Percentiles rank a stretch among this genome's conserved stretches.
Conservation (phyloP, 2,888 invertebrate genomes). For the Gari tellinella region DNA sequence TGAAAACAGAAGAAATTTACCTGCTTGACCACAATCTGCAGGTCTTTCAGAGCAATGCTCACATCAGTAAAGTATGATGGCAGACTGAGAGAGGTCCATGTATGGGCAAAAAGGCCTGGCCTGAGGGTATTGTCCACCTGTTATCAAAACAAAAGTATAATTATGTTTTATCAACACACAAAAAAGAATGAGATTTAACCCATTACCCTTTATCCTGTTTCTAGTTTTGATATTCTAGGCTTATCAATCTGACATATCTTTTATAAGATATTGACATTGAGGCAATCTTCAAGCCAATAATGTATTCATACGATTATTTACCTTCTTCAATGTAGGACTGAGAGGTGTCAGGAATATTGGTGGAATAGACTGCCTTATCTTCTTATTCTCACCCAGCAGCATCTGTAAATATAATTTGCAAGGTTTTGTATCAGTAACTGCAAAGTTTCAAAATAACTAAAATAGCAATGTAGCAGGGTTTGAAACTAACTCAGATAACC, state of each 20-base stretch:
- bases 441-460: too few species aligned
- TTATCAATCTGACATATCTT: too few species aligned
- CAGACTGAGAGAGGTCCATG: constrained; percentile 93
- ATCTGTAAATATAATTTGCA: constrained; percentile 65
- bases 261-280: too few species aligned
- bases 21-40: constrained; percentile 85
- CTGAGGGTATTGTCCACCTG: constrained; percentile 88
- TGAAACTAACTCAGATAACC: too few species aligned
- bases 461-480: too few species aligned
- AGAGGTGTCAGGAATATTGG: constrained; percentile 89
- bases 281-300: too few species aligned
- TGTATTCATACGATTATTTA: too few species aligned
- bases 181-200: too few species aligned
- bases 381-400: constrained; percentile 73
- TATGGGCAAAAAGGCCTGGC: constrained; percentile 91
- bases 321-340: constrained; percentile 88
- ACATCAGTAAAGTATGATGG: constrained; percentile 88
- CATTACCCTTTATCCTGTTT: too few species aligned
- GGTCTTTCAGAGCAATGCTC: constrained; percentile 87
- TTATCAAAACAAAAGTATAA: background rate
- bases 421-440: too few species aligned
- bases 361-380: constrained; percentile 86
- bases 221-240: too few species aligned
- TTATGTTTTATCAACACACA: too few species aligned
- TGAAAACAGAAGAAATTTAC: constrained; percentile 42